Percentiles rank a stretch among this genome's conserved stretches.
Conservation (phyloP, 2,797 vertebrate species). For the Enteromius afrohamiltoni region DNA sequence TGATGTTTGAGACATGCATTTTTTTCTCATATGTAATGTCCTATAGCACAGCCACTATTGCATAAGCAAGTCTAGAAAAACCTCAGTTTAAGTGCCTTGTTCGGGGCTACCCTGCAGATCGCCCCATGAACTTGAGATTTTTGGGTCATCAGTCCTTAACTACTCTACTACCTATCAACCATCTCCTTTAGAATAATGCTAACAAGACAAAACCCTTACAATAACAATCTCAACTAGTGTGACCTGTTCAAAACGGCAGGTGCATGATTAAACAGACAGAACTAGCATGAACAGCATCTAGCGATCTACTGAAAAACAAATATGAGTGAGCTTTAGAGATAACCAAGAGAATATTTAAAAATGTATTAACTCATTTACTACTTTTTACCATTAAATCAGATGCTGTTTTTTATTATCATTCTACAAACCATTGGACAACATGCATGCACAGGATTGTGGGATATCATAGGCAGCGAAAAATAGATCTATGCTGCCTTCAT, state of each 20-base stretch:
- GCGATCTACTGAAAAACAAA: background rate
- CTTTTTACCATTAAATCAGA: background rate
- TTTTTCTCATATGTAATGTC: background rate
- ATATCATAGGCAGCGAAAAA: slow-evolving; percentile 9
- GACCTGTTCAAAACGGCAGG: background rate
- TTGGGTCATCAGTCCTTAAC: background rate
- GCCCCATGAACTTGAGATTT: background rate
- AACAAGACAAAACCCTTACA: background rate
- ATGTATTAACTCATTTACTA: background rate
- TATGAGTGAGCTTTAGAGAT: background rate
- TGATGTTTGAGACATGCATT: background rate
- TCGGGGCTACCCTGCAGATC: background rate
- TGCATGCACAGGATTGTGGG: background rate
- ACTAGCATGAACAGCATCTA: background rate
- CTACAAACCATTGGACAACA: background rate
- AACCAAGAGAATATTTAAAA: background rate
- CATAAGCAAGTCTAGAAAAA: background rate
- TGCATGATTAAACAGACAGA: background rate
- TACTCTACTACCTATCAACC: background rate
- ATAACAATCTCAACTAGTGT: background rate
- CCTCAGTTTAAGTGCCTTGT: background rate
- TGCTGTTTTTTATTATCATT: background rate
- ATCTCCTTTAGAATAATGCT: background rate
- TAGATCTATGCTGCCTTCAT: background rate
- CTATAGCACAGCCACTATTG: background rate